Base-by-base conservation (phyloP, 2,888 invertebrate species). In the Tetramorium bicarinatum region DNA sequence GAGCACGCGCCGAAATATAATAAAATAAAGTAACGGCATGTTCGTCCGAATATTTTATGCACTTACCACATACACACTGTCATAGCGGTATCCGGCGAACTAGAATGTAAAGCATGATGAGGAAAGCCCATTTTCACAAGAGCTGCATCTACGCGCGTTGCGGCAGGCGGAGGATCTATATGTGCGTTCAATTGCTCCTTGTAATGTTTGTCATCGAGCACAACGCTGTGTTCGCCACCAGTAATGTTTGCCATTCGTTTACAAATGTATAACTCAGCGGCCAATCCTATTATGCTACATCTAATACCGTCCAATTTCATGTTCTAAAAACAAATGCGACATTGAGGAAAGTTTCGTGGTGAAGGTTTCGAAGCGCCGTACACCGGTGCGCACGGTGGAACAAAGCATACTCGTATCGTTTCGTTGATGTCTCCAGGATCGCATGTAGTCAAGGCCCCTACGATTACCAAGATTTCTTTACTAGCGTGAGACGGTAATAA, bases 101-200 rank as follows among this genome's bases (percentile, higher is more conserved):
- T 96, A 6, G 96, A 96, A 87, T 96, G 96, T 82, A 96, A 95
- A 76, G 96, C 94, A 89, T 97, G 97, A 95, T 98, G 98, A 8
- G 99, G 99, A 95, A 99, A 99, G 66, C 99, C 99, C 99, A 99
- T 99, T 96, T 98, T 98, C 52, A 99, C 98, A 3, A 99, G 96
- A 15, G 97, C 97, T n/a, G 97, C 96, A 87, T 97, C 97, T 84
- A 97, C 94, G 87, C 96, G 95, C 77, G 96, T 96, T 25, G 98
- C 97, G 80, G 98, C 97, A 25, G 97, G 96, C 49, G 97, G 96
- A 41, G 97, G 97, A 94, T 97, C 96, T 9, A 97, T 96, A 91
- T 97, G 96, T 76, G 96, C 96, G 88, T 96, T 95, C 21, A 97
- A 93, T 88, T 96, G 96, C 93, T 97, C 97, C 88, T 96, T 96